These are phyloP conservation scores for Platanista minor DNA, from an alignment of 2,113 vertebrate species.

Conservation along the genomic window DNA sequence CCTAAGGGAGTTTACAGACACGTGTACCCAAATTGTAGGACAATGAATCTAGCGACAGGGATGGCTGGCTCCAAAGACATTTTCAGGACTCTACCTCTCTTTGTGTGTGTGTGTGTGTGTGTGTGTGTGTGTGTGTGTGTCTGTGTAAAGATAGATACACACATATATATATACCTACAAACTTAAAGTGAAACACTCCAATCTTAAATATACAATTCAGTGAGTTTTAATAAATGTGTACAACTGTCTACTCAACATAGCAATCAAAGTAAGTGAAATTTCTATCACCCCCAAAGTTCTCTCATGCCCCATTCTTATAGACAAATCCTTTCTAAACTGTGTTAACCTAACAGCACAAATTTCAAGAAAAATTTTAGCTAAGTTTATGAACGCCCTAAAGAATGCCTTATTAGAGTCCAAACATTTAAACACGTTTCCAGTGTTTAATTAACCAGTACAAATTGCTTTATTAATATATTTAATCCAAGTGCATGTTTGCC, in stretches of 20 bases:
- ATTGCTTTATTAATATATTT: conserved; percentile 3
- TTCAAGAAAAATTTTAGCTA: neutral
- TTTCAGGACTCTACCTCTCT: neutral
- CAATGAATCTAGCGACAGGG: neutral
- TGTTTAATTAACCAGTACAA: neutral
- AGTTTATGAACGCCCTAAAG: neutral
- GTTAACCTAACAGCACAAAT: neutral
- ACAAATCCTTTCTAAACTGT: neutral
- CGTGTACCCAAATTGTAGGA: neutral
- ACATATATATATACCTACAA: rapidly evolving
- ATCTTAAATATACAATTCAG: neutral
- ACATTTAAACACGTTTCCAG: neutral
- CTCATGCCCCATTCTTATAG: neutral
- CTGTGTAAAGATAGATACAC: neutral
- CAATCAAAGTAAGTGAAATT: neutral
- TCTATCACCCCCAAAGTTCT: neutral
- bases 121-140: neutral
- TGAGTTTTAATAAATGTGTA: neutral
- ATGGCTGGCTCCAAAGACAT: neutral
- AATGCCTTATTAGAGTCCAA: neutral
- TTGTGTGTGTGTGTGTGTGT: neutral
- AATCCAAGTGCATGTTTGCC: neutral
- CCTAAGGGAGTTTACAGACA: neutral
- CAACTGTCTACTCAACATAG: neutral
- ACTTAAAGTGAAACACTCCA: neutral